Conservation (phyloP, 1,140 invertebrate species). For the Lineus longissimus region DNA sequence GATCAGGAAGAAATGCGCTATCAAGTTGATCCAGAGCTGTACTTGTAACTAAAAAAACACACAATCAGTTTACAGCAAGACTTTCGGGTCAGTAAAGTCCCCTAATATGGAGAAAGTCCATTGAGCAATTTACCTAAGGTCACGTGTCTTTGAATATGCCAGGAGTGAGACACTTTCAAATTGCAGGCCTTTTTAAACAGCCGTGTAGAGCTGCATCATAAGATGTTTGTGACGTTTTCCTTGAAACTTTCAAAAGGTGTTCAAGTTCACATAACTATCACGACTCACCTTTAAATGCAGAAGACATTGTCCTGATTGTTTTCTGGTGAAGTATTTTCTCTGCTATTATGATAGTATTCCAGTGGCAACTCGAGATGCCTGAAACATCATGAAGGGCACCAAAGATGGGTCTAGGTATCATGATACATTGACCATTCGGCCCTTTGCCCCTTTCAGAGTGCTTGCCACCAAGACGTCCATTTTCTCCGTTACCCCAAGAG, state of each 20-base stretch:
- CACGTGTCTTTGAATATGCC: no score
- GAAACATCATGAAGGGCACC: slow-evolving; percentile 49
- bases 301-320: slow-evolving; percentile 4
- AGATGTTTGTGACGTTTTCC: no score
- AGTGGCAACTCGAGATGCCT: slow-evolving; percentile 36
- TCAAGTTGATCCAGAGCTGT: slow-evolving; percentile 2
- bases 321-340: slow-evolving; percentile 12
- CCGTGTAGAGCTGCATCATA: no score
- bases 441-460: slow-evolving; percentile 32
- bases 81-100: neutral
- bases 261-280: no score
- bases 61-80: neutral
- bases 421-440: slow-evolving; percentile 33
- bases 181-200: no score
- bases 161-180: no score
- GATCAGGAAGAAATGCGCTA: neutral
- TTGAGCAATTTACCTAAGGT: no score
- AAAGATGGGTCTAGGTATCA: slow-evolving; percentile 48
- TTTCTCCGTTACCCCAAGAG: slow-evolving; percentile 50
- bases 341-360: slow-evolving; percentile 51
- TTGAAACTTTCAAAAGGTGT: no score
- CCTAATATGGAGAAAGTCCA: no score
- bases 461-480: slow-evolving; percentile 45
- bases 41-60: neutral
- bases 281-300: neutral